A percentile compares a stretch with the other conserved stretches of the same genome.
Conservation (phyloP, 2,888 invertebrate species). For the Prosapia bicincta region DNA sequence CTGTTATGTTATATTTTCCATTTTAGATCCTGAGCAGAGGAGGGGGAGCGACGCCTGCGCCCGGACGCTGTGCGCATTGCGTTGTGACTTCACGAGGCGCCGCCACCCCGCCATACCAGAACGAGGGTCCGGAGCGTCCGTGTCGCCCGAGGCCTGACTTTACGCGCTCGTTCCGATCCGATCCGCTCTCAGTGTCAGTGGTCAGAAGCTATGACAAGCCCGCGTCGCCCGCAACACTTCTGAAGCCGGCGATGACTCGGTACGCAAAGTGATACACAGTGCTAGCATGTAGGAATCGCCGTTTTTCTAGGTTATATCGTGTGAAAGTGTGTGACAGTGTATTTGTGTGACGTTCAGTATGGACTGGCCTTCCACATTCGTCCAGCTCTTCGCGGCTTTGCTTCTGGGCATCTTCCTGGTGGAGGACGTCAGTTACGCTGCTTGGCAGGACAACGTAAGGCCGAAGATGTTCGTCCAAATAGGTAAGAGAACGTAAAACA, state of each 20-base stretch:
- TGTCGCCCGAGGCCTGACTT: neutral
- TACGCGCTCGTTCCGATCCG: neutral
- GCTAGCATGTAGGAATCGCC: neutral
- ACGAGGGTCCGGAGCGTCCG: neutral
- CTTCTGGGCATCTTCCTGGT: constrained; percentile 48
- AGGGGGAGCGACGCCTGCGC: neutral
- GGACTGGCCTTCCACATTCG: constrained; percentile 44
- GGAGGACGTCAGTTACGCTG: constrained; percentile 50
- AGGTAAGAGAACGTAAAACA: constrained; percentile 66
- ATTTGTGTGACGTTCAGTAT: neutral
- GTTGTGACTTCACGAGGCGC: neutral
- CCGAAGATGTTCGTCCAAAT: constrained; percentile 91
- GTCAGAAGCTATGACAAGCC: neutral
- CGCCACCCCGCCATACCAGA: neutral
- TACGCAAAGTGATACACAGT: neutral
- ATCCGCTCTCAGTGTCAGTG: neutral
- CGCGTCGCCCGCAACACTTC: neutral
- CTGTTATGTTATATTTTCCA: constrained; percentile 2
- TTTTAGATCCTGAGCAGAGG: neutral
- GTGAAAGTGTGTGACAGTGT: neutral
- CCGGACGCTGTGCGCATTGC: neutral
- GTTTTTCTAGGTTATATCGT: neutral
- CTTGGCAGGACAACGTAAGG: constrained; percentile 89
- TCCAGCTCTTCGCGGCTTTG: constrained; percentile 49
- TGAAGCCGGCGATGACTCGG: neutral